Percentiles rank a stretch among this genome's conserved stretches.
Evolutionary conservation across 2,888 invertebrate genomes (phyloP).

Genomic region (Ctena decussata): DNA sequence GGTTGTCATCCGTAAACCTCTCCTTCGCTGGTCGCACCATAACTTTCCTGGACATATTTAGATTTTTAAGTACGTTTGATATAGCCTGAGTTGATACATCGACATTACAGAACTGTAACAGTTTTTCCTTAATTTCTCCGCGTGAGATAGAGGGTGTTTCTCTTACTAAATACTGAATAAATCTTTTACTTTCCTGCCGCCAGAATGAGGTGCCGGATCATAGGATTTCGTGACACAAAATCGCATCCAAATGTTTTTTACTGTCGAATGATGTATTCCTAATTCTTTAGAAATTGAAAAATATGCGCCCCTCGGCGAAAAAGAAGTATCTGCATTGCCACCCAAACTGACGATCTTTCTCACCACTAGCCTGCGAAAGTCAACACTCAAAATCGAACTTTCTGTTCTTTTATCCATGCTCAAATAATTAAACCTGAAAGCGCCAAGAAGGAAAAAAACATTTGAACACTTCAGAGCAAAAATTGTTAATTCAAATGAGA

Average conservation of each 20-base stretch:
- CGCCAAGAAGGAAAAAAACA: too few species aligned
- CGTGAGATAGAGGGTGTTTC: background rate
- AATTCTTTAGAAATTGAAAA: background rate
- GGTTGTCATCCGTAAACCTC: slow-evolving; percentile 1
- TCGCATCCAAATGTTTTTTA: background rate
- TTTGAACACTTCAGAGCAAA: too few species aligned
- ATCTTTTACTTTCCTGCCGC: background rate
- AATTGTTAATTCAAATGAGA: too few species aligned
- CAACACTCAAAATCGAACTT: background rate
- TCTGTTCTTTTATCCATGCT: background rate
- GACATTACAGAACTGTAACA: background rate
- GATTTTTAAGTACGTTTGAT: background rate
- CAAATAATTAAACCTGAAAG: too few species aligned
- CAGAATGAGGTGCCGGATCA: background rate
- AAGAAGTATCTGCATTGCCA: too few species aligned
- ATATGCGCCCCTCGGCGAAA: background rate
- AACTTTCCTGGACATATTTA: background rate
- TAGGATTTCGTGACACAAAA: background rate
- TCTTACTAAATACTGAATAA: background rate
- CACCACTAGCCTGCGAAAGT: background rate
- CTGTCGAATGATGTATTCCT: background rate
- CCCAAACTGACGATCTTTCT: background rate
- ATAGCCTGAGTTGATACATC: background rate
- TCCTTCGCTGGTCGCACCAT: background rate
- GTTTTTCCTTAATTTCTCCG: background rate